Percentiles rank a stretch among this genome's conserved stretches.
Evolutionary conservation across 2,113 vertebrate genomes (phyloP).

Genomic region (Hoplias malabaricus): DNA sequence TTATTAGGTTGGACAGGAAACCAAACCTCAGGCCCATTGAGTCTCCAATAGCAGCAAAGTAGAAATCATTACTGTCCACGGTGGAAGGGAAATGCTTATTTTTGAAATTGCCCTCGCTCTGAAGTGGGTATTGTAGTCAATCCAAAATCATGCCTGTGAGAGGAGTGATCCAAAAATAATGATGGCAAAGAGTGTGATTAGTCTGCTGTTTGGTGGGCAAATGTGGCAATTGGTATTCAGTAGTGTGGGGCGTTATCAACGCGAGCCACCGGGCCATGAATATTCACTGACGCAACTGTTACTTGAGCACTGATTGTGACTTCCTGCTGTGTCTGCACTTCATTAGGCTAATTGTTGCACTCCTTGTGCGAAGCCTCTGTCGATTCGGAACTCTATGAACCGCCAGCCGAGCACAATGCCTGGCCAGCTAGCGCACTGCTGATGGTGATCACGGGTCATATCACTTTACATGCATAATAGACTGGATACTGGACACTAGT

Average conservation of each 20-base stretch:
- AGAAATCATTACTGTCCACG: background rate
- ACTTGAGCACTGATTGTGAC: conserved; percentile 73
- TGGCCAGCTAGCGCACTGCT: background rate
- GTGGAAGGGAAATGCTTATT: background rate
- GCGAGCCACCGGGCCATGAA: conserved; percentile 67
- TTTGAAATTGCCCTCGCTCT: background rate
- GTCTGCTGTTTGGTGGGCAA: conserved; percentile 56
- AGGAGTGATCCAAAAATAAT: conserved; percentile 50
- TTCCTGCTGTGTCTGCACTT: conserved; percentile 61
- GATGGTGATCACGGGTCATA: background rate
- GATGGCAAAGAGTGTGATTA: conserved; percentile 57
- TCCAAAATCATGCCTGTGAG: conserved; percentile 27
- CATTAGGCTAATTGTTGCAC: conserved; percentile 74
- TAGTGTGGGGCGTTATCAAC: conserved; percentile 60
- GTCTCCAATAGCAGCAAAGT: background rate
- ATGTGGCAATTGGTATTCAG: conserved; percentile 75
- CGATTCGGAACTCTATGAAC: conserved; percentile 71
- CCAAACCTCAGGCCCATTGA: background rate
- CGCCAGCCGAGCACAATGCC: conserved; percentile 52
- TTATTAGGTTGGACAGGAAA: background rate
- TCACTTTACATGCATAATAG: background rate
- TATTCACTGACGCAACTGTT: conserved; percentile 69
- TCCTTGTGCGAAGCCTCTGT: conserved; percentile 60
- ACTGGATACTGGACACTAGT: background rate
- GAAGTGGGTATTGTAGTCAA: conserved; percentile 4